Conservation (phyloP, 2,888 invertebrate species). For the Callyntrura guangdongensis region DNA sequence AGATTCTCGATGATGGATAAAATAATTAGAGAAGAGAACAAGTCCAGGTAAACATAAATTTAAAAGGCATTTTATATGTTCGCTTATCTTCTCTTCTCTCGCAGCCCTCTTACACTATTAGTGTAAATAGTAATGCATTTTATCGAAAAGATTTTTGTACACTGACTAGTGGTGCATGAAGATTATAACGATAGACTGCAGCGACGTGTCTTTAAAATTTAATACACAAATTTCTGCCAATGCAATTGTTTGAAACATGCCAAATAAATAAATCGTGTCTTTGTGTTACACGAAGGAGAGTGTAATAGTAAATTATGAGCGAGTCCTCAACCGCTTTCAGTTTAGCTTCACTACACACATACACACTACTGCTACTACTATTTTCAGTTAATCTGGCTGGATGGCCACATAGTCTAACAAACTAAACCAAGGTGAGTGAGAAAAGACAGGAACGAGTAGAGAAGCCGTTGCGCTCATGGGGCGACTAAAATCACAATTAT, state of each 20-base stretch:
- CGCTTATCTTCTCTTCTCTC: too few relatives aligned
- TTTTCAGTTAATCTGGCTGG: neutral
- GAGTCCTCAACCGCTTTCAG: neutral
- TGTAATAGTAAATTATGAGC: neutral
- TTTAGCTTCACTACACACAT: neutral
- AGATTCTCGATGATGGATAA: too few relatives aligned
- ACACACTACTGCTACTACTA: neutral
- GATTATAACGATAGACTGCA: too few relatives aligned
- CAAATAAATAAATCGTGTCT: neutral
- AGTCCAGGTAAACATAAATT: too few relatives aligned
- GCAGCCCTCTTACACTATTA: too few relatives aligned
- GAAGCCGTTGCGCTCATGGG: neutral
- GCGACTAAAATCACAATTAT: too few relatives aligned
- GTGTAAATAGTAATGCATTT: too few relatives aligned
- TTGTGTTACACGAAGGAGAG: neutral
- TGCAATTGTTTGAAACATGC: neutral
- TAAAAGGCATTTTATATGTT: too few relatives aligned
- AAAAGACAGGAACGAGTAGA: neutral
- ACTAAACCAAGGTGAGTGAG: slow-evolving; percentile 17
- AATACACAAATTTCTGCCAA: neutral
- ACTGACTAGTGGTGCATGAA: neutral
- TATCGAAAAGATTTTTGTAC: too few relatives aligned
- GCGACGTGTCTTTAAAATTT: neutral
- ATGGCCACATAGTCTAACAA: neutral
- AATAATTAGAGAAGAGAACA: too few relatives aligned